phyloP scores from a whole-genome alignment of 2,113 vertebrate genomes.

The Ceuthmochares aereus region DNA sequence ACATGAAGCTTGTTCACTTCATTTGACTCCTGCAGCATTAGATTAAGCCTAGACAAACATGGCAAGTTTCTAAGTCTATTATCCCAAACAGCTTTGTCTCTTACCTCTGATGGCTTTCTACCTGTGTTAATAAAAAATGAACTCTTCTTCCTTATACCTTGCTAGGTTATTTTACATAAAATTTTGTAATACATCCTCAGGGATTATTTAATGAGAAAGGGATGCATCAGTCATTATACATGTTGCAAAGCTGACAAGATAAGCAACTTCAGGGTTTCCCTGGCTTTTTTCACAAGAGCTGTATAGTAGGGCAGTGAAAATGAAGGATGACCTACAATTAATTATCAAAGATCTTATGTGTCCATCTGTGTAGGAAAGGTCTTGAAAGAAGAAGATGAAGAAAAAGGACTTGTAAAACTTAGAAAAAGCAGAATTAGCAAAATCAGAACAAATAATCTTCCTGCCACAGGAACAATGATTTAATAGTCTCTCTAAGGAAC shows the following conservation, averaged over 20 bases:
- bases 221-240: neutral
- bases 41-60: neutral
- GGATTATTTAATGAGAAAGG: neutral
- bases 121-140: neutral
- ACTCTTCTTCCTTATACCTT: neutral
- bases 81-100: neutral
- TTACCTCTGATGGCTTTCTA: neutral
- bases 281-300: neutral
- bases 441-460: neutral
- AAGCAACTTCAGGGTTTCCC: neutral
- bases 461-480: neutral
- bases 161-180: neutral
- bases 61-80: neutral
- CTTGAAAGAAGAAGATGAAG: neutral
- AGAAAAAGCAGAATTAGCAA: neutral
- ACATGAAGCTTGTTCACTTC: rapidly evolving
- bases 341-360: neutral
- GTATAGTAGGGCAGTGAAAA: neutral
- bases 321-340: neutral
- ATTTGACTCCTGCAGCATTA: neutral
- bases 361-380: neutral
- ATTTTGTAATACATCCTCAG: neutral
- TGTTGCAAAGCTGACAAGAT: neutral
- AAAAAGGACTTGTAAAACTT: neutral
- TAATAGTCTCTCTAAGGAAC: neutral